Conservation (phyloP, 2,797 vertebrate species). For the Hypotaenidia okinawae region DNA sequence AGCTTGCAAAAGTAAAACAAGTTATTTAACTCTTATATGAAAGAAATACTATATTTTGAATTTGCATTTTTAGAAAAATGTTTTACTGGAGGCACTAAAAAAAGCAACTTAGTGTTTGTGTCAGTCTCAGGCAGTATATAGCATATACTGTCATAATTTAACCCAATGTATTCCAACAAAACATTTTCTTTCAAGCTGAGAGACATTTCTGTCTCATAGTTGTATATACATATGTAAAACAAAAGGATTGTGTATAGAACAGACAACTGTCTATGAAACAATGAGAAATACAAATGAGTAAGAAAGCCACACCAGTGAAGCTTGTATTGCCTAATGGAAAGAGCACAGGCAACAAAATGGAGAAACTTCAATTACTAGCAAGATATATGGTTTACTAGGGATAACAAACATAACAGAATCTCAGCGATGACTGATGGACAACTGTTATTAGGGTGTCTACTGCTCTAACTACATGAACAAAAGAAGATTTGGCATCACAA, state of each 20-base stretch:
- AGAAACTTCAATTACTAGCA: not conserved
- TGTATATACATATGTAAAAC: not conserved
- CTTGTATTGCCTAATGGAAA: not conserved
- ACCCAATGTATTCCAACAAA: not conserved
- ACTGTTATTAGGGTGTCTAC: not conserved
- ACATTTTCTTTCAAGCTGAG: not conserved
- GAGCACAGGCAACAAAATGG: not conserved
- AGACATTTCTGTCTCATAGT: not conserved
- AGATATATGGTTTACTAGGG: not conserved
- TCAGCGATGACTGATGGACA: not conserved
- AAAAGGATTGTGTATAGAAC: not conserved
- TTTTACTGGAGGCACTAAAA: slow-evolving; percentile 19
- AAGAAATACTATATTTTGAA: slow-evolving; percentile 25
- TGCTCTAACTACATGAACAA: not conserved
- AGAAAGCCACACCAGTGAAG: not conserved
- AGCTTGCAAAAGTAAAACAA: not conserved
- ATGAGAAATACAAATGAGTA: not conserved
- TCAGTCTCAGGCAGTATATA: slow-evolving; percentile 17
- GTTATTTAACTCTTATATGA: not conserved
- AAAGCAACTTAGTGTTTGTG: not conserved
- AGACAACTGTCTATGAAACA: not conserved
- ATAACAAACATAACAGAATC: not conserved
- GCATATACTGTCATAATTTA: not conserved
- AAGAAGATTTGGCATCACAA: not conserved
- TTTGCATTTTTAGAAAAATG: slow-evolving; percentile 2